Percentiles rank a stretch among this genome's conserved stretches.
phyloP scores from a whole-genome alignment of 35 echinoderm and acorn worm genomes.

The Chiridota heheva region DNA sequence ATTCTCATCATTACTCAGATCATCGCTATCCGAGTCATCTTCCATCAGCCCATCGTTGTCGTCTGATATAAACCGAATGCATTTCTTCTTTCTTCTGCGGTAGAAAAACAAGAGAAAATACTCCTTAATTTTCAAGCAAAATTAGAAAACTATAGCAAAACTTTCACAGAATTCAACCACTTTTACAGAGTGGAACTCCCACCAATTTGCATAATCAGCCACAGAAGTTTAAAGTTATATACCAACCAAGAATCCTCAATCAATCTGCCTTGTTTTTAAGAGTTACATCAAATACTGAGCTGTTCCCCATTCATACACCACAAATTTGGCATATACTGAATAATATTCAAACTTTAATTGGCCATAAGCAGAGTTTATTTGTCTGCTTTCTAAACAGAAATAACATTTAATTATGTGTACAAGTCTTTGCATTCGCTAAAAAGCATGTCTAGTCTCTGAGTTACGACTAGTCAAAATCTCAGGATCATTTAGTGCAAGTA shows the following conservation, averaged over 20 bases:
- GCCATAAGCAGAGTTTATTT: too few relatives aligned
- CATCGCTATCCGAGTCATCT: constrained; percentile 71
- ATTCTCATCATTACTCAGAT: constrained; percentile 54
- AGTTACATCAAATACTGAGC: too few relatives aligned
- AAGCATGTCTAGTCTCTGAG: too few relatives aligned
- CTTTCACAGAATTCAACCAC: neutral
- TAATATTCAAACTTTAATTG: too few relatives aligned
- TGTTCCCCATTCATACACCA: too few relatives aligned
- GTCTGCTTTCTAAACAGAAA: too few relatives aligned
- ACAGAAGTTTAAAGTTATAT: neutral
- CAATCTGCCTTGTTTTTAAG: neutral
- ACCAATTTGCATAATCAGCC: neutral
- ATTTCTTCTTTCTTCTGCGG: constrained; percentile 99
- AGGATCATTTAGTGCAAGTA: too few relatives aligned
- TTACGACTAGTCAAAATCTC: too few relatives aligned
- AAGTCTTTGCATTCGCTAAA: too few relatives aligned
- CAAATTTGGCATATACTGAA: too few relatives aligned
- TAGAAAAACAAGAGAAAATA: neutral
- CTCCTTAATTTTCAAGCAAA: neutral
- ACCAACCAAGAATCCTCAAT: neutral
- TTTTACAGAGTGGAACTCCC: neutral
- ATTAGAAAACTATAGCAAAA: neutral
- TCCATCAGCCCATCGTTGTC: constrained; percentile 66
- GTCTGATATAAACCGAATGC: constrained; percentile 89
- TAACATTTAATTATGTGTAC: too few relatives aligned